Evolutionary conservation across 1,140 invertebrate genomes (phyloP), one percentile per base, ranked within the genome.

Genomic region (Leptinotarsa lineolata): DNA sequence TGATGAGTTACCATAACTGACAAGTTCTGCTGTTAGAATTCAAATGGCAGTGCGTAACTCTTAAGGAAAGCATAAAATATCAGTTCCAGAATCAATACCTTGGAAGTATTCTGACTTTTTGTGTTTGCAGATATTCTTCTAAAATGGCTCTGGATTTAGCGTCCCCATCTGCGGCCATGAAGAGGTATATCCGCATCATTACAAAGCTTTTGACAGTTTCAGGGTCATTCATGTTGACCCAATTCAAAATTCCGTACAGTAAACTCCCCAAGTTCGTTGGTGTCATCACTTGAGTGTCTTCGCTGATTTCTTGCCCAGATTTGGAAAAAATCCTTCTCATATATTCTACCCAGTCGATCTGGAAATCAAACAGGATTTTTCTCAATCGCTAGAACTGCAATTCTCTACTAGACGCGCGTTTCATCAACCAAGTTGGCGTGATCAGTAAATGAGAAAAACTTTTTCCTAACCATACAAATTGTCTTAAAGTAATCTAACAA

Each of bases 321-420:
- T 73, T 70, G 39, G 73, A 70, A 22, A 83, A 74, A 0, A 78
- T 54, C 20, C 30, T 69, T 22, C 78, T 73, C 0, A 83, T 66
- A 72, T 81, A 84, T 16, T 80, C 74, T 8, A 82, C 68, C 82
- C 83, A 84, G 64, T 84, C 74, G 45, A 84, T 64, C 83, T 84
- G 63, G 21, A 81, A 81, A 65, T 4, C 66, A 61, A 72, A 61
- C 16, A 59, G 58, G 58, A 16, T 8, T 59, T 11, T 54, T 54
- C 16, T 54, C 11, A 16, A 16, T 12, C 11, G 48, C 16, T 12
- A 16, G n/a, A n/a, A n/a, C n/a, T n/a, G n/a, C n/a, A n/a, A n/a
- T n/a, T n/a, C n/a, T n/a, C n/a, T n/a, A n/a, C n/a, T n/a, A n/a
- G n/a, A n/a, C n/a, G n/a, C n/a, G n/a, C n/a, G n/a, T n/a, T n/a